Evolutionary conservation across 2,888 invertebrate genomes (phyloP).

Genomic region (Ophonus ardosiacus): DNA sequence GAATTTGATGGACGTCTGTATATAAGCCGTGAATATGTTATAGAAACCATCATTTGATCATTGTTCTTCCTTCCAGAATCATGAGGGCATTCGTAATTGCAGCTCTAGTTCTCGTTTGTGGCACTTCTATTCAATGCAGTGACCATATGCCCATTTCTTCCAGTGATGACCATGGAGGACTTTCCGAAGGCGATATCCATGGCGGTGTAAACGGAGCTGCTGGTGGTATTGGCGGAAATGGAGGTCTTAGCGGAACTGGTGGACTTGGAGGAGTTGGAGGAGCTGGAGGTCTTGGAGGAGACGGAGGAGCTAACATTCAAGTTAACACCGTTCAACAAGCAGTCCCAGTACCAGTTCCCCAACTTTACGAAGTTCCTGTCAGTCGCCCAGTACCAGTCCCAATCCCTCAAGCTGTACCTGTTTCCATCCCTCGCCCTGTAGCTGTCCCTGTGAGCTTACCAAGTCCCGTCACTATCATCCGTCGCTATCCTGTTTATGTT

Average conservation of each 20-base stretch:
- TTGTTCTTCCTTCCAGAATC: background rate
- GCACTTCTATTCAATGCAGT: constrained; percentile 63
- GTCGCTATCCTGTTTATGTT: constrained; percentile 69
- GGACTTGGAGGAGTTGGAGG: constrained; percentile 38
- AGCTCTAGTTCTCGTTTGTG: constrained; percentile 68
- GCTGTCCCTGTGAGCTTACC: constrained; percentile 66
- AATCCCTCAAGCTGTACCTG: constrained; percentile 74
- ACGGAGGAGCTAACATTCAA: constrained; percentile 69
- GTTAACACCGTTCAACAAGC: constrained; percentile 72
- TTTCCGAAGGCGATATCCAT: background rate
- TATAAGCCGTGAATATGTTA: background rate
- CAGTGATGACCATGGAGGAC: background rate
- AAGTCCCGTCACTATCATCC: constrained; percentile 76
- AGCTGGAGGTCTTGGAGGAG: constrained; percentile 54
- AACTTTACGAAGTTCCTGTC: constrained; percentile 74
- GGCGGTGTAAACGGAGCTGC: background rate
- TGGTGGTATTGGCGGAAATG: background rate
- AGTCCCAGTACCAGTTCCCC: constrained; percentile 73
- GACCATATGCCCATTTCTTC: background rate
- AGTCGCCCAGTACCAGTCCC: constrained; percentile 78
- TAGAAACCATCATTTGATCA: background rate
- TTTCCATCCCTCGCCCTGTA: too few species aligned
- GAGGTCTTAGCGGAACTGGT: constrained; percentile 22
- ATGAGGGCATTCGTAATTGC: constrained; percentile 66
- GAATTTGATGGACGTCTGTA: background rate